Base-by-base conservation (phyloP, 2,797 vertebrate species). In the Eulemur albifrons region DNA sequence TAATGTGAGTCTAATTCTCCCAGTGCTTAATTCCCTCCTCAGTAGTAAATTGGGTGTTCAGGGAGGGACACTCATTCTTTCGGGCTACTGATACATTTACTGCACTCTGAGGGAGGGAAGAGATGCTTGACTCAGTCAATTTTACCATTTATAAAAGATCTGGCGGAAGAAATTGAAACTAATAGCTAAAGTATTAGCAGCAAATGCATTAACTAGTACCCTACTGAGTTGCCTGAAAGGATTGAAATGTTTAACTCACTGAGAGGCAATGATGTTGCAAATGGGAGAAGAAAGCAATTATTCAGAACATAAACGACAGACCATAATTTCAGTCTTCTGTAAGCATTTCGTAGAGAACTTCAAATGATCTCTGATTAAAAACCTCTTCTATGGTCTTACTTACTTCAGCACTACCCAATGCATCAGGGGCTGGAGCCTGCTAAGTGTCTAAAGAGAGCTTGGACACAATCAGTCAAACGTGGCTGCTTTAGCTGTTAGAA, bases 121-220 rank as follows among this genome's bases (percentile, higher is more conserved):
- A 7, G 9, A 50, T 7, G 3, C 69, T 61, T 18, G 72, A 80
- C 38, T 93, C 67, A 45, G 50, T 91, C 43, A 25, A 0, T 77
- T 88, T 88, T 88, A 70, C 40, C 54, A 17, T 63, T 96, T 88
- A n/a, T 65, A 48, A 88, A 93, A 88, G 61, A 50, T 59, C 70
- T 67, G 27, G 14, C 40, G 82, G 52, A 94, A 54, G 50, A 96
- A 86, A 94, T 77, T 48, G 30, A 94, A 96, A 96, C 82, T 80
- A 85, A 84, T 90, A 63, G 65, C 70, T 92, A 67, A 73, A 79
- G 91, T 90, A 84, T 88, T 72, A 95, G 70, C 59, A 93, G 72
- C 77, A 4, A 20, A 2, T 65, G 18, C 73, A 40, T 90, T 93
- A 89, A 94, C 40, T 75, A 59, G 48, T 50, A 40, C 7, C 79